phyloP scores from a whole-genome alignment of 2,888 invertebrate genomes.

The Pandemis cinnamomeana region DNA sequence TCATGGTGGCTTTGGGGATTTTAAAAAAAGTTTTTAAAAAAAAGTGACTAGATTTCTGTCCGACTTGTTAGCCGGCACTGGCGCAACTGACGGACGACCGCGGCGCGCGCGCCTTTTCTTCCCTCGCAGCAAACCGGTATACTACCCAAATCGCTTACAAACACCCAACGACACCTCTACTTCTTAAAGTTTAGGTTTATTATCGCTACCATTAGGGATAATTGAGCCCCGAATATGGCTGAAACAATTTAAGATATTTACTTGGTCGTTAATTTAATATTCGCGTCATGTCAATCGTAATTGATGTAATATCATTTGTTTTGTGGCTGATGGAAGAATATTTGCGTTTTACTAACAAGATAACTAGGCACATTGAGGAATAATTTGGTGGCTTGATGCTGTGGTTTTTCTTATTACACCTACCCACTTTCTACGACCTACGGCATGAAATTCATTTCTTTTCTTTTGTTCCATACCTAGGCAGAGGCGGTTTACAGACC shows the following conservation, averaged over 20 bases:
- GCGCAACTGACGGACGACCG: conserved; percentile 73
- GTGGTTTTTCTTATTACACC: background rate
- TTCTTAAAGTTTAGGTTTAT: conserved; percentile 66
- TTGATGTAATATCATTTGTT: conserved; percentile 24
- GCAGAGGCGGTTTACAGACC: too few species aligned
- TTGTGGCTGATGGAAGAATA: conserved; percentile 25
- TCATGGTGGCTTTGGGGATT: conserved; percentile 77
- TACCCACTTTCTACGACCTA: background rate
- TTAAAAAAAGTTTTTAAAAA: conserved; percentile 58
- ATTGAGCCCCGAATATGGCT: background rate
- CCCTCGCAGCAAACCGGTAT: conserved; percentile 77
- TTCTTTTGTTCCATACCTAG: too few species aligned
- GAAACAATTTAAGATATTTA: conserved; percentile 48
- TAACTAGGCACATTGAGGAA: conserved; percentile 19
- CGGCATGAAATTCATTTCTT: too few species aligned
- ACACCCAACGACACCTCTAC: conserved; percentile 73
- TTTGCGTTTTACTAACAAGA: conserved; percentile 3
- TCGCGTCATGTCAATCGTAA: conserved; percentile 22
- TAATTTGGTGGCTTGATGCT: conserved; percentile 12
- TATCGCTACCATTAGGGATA: conserved; percentile 47
- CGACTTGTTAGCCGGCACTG: conserved; percentile 76
- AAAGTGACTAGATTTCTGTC: conserved; percentile 81
- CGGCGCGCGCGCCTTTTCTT: conserved; percentile 81
- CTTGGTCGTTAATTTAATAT: conserved; percentile 48
- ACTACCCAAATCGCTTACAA: conserved; percentile 65